Conservation (phyloP, 2,113 vertebrate genomes). For the Murina feae region DNA sequence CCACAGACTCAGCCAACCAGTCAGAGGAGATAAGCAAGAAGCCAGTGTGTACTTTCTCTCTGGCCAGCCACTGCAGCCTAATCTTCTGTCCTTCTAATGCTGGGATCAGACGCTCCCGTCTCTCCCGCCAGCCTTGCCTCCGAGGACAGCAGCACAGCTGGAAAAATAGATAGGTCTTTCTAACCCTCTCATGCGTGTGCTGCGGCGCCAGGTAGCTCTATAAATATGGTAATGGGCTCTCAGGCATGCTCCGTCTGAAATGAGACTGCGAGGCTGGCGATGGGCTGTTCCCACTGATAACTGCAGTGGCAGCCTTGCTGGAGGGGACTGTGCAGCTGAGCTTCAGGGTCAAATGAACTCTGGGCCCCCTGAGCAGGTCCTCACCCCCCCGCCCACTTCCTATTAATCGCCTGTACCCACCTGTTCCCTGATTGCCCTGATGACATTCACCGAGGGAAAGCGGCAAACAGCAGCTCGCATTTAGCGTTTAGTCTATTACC, state of each 20-base stretch:
- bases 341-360: slow-evolving; percentile 78
- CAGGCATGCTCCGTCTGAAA: slow-evolving; percentile 77
- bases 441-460: slow-evolving; percentile 70
- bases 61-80: neutral
- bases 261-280: slow-evolving; percentile 67
- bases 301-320: slow-evolving; percentile 61
- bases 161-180: slow-evolving; percentile 81
- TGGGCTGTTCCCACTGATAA: slow-evolving; percentile 77
- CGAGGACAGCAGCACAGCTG: slow-evolving; percentile 75
- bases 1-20: neutral
- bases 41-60: neutral
- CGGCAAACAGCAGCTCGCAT: slow-evolving; percentile 73
- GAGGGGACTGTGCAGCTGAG: slow-evolving; percentile 67
- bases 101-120: neutral
- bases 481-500: slow-evolving; percentile 82
- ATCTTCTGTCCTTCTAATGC: slow-evolving; percentile 53
- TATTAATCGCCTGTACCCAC: slow-evolving; percentile 73
- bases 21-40: neutral
- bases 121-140: neutral
- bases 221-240: slow-evolving; percentile 84
- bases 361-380: neutral
- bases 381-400: neutral
- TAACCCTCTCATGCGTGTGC: slow-evolving; percentile 78
- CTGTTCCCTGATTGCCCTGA: slow-evolving; percentile 79
- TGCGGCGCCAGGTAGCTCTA: slow-evolving; percentile 80